A percentile compares a stretch with the other conserved stretches of the same genome.
Evolutionary conservation across 2,113 vertebrate species (phyloP).

Genomic region (Haplotaxodon microlepis): DNA sequence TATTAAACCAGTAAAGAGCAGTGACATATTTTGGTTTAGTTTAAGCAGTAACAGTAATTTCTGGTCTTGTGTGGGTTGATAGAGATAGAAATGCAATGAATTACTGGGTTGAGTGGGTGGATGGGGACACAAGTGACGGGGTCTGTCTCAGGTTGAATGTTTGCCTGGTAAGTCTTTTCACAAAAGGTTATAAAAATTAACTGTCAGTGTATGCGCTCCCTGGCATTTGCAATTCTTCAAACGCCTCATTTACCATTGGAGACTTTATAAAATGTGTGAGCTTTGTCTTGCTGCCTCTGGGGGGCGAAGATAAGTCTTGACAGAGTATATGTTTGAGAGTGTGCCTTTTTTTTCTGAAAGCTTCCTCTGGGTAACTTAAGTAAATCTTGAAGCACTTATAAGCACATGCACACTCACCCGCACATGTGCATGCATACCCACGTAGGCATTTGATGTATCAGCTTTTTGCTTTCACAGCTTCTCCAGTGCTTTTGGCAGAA

Average conservation of each 20-base stretch:
- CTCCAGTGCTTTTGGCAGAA: neutral
- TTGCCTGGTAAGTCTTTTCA: constrained; percentile 46
- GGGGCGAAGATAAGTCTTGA: constrained; percentile 66
- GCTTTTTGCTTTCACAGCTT: constrained; percentile 7
- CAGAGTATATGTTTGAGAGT: constrained; percentile 60
- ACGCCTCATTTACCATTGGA: constrained; percentile 64
- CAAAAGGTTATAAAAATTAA: constrained; percentile 66
- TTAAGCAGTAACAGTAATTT: neutral
- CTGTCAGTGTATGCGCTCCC: constrained; percentile 43
- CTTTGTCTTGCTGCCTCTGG: constrained; percentile 66
- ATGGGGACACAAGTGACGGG: constrained; percentile 21
- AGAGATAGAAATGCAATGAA: constrained; percentile 34
- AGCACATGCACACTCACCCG: neutral
- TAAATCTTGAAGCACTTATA: constrained; percentile 42
- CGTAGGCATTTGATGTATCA: constrained; percentile 19
- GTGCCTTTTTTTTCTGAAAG: constrained; percentile 29
- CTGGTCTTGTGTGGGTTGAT: constrained; percentile 34
- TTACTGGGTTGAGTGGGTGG: constrained; percentile 30
- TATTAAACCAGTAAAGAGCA: neutral
- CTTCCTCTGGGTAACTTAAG: constrained; percentile 48
- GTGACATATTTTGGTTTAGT: constrained; percentile 14
- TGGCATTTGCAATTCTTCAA: constrained; percentile 66
- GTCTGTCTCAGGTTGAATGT: constrained; percentile 52
- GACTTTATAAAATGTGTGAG: constrained; percentile 61
- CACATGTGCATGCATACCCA: neutral